Evolutionary conservation across 1,140 invertebrate species (phyloP).

Genomic region (Drosophila tropicalis): DNA sequence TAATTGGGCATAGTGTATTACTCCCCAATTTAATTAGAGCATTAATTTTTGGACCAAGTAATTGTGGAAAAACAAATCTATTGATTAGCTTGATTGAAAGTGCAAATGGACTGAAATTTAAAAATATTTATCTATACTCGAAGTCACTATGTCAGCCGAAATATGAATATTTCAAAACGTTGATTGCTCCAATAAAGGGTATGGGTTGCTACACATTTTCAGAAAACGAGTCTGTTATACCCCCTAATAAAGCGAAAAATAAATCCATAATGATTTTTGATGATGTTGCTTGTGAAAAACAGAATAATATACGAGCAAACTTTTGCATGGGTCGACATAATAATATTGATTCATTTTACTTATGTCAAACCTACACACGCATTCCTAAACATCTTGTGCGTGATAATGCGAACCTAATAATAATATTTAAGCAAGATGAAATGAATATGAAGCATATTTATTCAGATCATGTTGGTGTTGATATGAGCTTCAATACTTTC

Average conservation of each 20-base stretch:
- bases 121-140: slow-evolving; percentile 18
- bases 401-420: too few species aligned
- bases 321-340: too few species aligned
- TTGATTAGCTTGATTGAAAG: neutral
- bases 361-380: too few species aligned
- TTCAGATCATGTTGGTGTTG: too few species aligned
- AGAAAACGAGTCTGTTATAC: neutral
- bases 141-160: slow-evolving; percentile 16
- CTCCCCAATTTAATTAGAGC: neutral
- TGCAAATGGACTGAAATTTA: slow-evolving; percentile 14
- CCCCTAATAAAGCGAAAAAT: neutral
- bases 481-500: too few species aligned
- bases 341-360: too few species aligned
- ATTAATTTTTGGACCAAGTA: slow-evolving; percentile 6
- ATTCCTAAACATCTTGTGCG: too few species aligned
- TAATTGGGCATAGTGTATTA: neutral
- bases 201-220: slow-evolving; percentile 32
- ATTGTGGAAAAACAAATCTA: slow-evolving; percentile 14
- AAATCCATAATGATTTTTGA: slow-evolving; percentile 75
- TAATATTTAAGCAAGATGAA: too few species aligned
- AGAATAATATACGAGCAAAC: slow-evolving; percentile 60
- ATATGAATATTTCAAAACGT: slow-evolving; percentile 13
- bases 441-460: too few species aligned
- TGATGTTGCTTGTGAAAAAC: slow-evolving; percentile 73
- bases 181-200: slow-evolving; percentile 16